Base-by-base conservation (phyloP, 2,113 vertebrate genomes). In the Leptobrachium leishanense region DNA sequence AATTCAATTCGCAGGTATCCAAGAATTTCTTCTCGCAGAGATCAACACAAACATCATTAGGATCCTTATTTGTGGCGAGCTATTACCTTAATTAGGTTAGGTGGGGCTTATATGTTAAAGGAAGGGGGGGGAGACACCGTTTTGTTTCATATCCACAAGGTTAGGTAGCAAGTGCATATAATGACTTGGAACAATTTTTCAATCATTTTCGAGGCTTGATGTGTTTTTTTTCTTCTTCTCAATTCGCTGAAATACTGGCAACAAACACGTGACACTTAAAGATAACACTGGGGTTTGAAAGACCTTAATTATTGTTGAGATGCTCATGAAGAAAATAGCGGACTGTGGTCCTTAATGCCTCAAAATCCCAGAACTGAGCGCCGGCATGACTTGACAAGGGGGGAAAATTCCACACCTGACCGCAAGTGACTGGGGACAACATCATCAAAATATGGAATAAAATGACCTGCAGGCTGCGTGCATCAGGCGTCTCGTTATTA, bases 31-130 rank as follows among this genome's bases (percentile, higher is more conserved):
- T 97, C 96, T 96, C 93, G 96, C 96, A 95, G 95, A 97, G 98
- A 96, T 94, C 96, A 92, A 95, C 93, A 90, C 93, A 98, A 97
- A 98, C 97, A 93, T 95, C 97, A 98, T 99, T 98, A 98, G 91
- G 90, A 87, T 91, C 93, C 94, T 96, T 97, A 96, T 98, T 98
- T 97, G 97, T 97, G 95, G 95, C 93, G 92, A 97, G 95, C 92
- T 96, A 95, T 99, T 98, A 97, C 91, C 90, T 91, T 97, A 97
- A 97, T 94, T 94, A 91, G 89, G 93, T 97, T 96, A 96, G 90
- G 92, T 95, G 94, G 95, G 96, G 96, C 95, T 96, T 96, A 91
- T 95, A 94, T 97, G 95, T 93, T 85, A n/a, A 31, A 40, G 64
- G 42, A 54, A n/a, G 44, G 53, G 20, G 20, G 12, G 8, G 41